Evolutionary conservation across 2,797 vertebrate species (phyloP).

Genomic region (Takifugu ocellatus): DNA sequence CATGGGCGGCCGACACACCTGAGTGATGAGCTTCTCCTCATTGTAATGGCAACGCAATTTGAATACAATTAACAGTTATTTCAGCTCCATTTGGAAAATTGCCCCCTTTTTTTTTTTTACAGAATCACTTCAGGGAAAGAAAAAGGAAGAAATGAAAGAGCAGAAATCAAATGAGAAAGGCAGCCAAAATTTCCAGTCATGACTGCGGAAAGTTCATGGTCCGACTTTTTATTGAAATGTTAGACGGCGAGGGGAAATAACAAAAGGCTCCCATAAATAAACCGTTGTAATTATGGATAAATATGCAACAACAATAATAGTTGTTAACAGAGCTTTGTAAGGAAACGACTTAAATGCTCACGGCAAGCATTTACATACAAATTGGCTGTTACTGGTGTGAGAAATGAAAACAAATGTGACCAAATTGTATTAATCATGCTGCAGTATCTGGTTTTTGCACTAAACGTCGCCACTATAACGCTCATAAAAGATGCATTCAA

Average conservation of each 20-base stretch:
- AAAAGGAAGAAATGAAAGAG: conserved; percentile 6
- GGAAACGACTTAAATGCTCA: conserved; percentile 28
- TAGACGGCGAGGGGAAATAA: conserved; percentile 8
- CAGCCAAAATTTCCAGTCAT: conserved; percentile 7
- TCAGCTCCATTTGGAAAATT: conserved; percentile 46
- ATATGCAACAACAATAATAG: conserved; percentile 11
- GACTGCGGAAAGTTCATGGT: background rate
- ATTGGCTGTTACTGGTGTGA: conserved; percentile 10
- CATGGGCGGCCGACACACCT: conserved; percentile 35
- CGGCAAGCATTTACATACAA: conserved; percentile 21
- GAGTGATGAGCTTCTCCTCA: conserved; percentile 49
- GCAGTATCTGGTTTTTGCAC: conserved; percentile 30
- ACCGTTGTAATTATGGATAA: conserved; percentile 4
- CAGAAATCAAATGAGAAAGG: conserved; percentile 29
- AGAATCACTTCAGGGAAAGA: conserved; percentile 19
- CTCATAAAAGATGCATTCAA: conserved; percentile 31
- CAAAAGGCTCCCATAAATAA: too few species aligned
- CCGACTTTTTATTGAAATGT: conserved; percentile 14
- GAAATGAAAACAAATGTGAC: conserved; percentile 7
- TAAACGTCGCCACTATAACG: conserved; percentile 29
- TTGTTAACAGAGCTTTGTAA: conserved; percentile 19
- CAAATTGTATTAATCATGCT: conserved; percentile 2
- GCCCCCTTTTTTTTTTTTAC: conserved; percentile 36
- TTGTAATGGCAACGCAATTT: conserved; percentile 57
- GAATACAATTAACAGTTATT: conserved; percentile 56